Conservation (phyloP, 2,797 vertebrate species). For the Rachycentron canadum region DNA sequence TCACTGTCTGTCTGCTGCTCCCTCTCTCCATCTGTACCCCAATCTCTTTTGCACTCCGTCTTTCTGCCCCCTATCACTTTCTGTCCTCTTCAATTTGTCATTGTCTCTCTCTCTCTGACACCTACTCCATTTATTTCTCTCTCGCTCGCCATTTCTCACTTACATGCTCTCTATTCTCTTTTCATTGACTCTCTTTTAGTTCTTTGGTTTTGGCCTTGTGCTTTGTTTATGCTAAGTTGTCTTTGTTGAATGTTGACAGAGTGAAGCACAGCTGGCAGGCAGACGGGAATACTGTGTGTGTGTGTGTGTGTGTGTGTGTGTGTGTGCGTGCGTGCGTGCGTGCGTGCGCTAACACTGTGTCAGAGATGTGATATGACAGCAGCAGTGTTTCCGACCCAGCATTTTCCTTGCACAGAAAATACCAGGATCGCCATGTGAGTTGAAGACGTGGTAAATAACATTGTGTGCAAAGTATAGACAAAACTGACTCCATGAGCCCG, state of each 20-base stretch:
- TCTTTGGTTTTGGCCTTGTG: conserved; percentile 42
- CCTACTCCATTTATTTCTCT: conserved; percentile 45
- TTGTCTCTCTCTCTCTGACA: conserved; percentile 65
- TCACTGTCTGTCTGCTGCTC: conserved; percentile 65
- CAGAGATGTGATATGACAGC: conserved; percentile 33
- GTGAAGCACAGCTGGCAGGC: conserved; percentile 31
- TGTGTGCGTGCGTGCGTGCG: conserved; percentile 15
- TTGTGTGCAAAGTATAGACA: not conserved
- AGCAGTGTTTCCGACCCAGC: conserved; percentile 9
- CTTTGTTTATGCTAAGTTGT: conserved; percentile 51
- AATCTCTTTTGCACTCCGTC: conserved; percentile 46
- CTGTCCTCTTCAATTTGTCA: conserved; percentile 72
- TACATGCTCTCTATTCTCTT: conserved; percentile 22
- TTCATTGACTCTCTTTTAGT: conserved; percentile 44
- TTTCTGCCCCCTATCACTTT: conserved; percentile 51
- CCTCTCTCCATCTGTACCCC: conserved; percentile 52
- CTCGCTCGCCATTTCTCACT: conserved; percentile 30
- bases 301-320: conserved; percentile 13
- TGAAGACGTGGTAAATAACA: not conserved
- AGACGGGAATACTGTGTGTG: conserved; percentile 16
- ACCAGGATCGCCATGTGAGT: not conserved
- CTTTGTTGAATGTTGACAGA: conserved; percentile 41
- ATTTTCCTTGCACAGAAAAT: conserved; percentile 18
- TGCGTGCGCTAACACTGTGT: conserved; percentile 1
- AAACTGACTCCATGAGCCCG: not conserved